phyloP scores from a whole-genome alignment of 2,797 vertebrate species.

The Arremon aurantiirostris region DNA sequence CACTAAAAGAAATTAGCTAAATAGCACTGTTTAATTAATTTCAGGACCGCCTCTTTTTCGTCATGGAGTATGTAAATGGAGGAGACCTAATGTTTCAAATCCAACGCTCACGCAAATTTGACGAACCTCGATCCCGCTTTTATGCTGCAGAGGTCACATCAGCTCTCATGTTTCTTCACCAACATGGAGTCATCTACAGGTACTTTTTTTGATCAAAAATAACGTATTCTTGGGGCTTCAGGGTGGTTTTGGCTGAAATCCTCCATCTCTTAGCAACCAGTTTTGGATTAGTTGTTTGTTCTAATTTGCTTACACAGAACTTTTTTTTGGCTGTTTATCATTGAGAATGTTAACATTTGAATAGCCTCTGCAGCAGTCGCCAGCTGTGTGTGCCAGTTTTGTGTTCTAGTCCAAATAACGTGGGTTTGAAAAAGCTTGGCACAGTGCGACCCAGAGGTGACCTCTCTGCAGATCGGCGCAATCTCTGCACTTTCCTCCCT shows the following conservation, averaged over 20 bases:
- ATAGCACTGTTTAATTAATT: constrained; percentile 57
- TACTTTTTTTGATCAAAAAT: constrained; percentile 61
- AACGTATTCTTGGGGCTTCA: constrained; percentile 6
- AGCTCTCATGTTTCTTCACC: constrained; percentile 96
- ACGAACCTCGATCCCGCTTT: constrained; percentile 92
- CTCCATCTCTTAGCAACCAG: constrained; percentile 66
- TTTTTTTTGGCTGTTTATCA: constrained; percentile 72
- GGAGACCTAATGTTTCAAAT: constrained; percentile 99
- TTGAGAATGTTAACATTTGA: constrained; percentile 75
- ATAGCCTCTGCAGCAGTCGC: constrained; percentile 63
- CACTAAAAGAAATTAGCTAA: constrained; percentile 10
- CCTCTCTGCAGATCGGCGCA: constrained; percentile 63
- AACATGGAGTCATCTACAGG: constrained; percentile 96
- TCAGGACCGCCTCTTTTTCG: constrained; percentile 95
- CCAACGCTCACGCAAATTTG: constrained; percentile 95
- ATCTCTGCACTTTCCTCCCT: constrained; percentile 72
- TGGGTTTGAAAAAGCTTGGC: constrained; percentile 65
- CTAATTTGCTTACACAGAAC: constrained; percentile 69
- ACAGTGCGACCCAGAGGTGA: constrained; percentile 59
- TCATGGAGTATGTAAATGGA: constrained; percentile 98
- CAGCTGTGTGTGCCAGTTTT: constrained; percentile 76
- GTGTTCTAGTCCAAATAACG: constrained; percentile 72
- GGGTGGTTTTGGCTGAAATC: constrained; percentile 44
- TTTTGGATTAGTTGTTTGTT: constrained; percentile 71
- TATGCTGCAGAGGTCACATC: constrained; percentile 96